Evolutionary conservation across 2,888 invertebrate species (phyloP).

Genomic region (Phalera bucephala): DNA sequence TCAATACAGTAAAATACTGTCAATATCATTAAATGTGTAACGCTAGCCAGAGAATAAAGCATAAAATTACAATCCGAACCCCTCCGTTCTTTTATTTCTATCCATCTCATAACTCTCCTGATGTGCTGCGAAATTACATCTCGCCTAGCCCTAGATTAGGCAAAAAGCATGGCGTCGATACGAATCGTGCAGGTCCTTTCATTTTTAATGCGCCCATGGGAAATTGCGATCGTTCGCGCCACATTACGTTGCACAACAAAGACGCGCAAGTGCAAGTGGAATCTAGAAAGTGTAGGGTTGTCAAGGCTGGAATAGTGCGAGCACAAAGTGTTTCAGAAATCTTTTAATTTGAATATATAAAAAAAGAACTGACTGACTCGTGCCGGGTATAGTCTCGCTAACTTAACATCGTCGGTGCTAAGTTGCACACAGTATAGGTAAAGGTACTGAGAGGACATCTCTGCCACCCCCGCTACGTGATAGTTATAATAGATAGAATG

Average conservation of each 20-base stretch:
- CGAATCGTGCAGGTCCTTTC: conserved; percentile 24
- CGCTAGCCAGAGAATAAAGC: no score
- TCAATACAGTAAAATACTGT: no score
- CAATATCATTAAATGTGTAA: no score
- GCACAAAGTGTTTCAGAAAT: no score
- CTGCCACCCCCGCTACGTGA: no score
- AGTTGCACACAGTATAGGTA: no score
- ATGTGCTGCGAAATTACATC: conserved; percentile 6
- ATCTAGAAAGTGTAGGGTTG: conserved; percentile 21
- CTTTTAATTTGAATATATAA: no score
- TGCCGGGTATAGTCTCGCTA: no score
- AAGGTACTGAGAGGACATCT: no score
- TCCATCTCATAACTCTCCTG: conserved; percentile 1
- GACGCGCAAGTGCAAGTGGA: conserved; percentile 18
- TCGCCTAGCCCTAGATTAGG: conserved; percentile 9
- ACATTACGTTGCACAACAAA: conserved; percentile 21
- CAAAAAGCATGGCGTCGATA: conserved; percentile 3
- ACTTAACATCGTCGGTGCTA: no score
- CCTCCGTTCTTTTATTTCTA: neutral
- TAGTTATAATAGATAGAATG: no score
- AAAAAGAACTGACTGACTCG: no score
- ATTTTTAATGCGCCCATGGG: conserved; percentile 20
- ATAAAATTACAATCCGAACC: neutral
- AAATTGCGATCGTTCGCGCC: conserved; percentile 23
- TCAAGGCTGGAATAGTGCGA: neutral